Percentiles rank a stretch among this genome's conserved stretches.
These are phyloP conservation scores for Chaetorhynchus papuensis DNA, from an alignment of 2,113 vertebrate genomes.

Conservation along the genomic window DNA sequence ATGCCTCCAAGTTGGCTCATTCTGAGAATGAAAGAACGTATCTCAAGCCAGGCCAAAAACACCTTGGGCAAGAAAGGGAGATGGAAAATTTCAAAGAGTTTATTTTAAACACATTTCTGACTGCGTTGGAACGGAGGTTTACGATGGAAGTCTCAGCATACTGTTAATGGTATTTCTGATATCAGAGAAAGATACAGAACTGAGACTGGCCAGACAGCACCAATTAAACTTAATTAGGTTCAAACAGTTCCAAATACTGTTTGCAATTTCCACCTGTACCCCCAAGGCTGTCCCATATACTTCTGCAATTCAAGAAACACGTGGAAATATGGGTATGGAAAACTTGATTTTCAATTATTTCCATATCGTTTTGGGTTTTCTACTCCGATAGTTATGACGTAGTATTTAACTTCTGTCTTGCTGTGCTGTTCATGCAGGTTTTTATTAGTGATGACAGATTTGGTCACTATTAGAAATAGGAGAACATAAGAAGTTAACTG, in stretches of 20 bases:
- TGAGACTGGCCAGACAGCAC: not conserved
- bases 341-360: conserved; percentile 12
- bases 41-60: conserved; percentile 2
- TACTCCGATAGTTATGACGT: not conserved
- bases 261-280: conserved; percentile 8
- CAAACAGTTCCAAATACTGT: not conserved
- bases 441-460: conserved; percentile 14
- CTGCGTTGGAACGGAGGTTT: not conserved
- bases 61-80: conserved; percentile 13
- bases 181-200: conserved; percentile 1
- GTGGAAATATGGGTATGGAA: not conserved
- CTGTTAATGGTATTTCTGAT: not conserved
- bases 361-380: not conserved
- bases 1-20: not conserved
- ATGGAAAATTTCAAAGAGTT: not conserved
- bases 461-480: not conserved
- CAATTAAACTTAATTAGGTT: not conserved
- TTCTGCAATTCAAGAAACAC: not conserved
- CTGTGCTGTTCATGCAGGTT: not conserved
- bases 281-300: not conserved
- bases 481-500: not conserved
- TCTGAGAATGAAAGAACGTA: not conserved
- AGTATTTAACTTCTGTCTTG: conserved; percentile 7
- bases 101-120: conserved; percentile 39
- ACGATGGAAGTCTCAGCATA: not conserved